Base-by-base conservation (phyloP, 2,888 invertebrate genomes). In the Cyaniris semiargus region DNA sequence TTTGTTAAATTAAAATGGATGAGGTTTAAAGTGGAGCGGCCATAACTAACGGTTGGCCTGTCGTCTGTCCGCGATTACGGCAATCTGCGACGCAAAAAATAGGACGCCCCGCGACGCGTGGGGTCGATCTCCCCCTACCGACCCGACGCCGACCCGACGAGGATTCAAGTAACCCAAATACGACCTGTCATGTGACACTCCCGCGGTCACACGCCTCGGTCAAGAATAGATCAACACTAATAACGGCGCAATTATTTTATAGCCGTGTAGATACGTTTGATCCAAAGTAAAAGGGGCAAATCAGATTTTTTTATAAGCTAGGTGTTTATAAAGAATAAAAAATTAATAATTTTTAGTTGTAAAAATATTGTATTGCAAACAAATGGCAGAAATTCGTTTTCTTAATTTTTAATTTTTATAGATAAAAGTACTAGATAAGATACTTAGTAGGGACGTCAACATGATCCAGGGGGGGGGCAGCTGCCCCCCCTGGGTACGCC, bases 1-100 rank as follows among this genome's bases (percentile, higher is more conserved):
- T 93, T 90, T 91, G 90, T 89, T 93, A 91, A 92, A 94, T 94
- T 94, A 93, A 90, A 93, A 94, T 93, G 91, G 92, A 94, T 92
- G 93, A 93, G 91, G 89, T 90, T 92, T 93, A 92, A 93, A 94
- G 92, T 94, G 93, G 93, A 88, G 89, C 90, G 89, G 87, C 88
- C 88, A 88, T 92, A 92, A 92, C 91, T 91, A 90, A 91, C 91
- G 86, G 92, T 91, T 91, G 90, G 86, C 86, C 88, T 85, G 89
- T 84, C 88, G 89, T 86, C 86, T 87, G 88, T 85, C 84, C 84
- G 84, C 88, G 87, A 88, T 89, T 87, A 88, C 85, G 85, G 83
- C 88, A 86, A 88, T 87, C 86, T 88, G 85, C 83, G 81, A 81
- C 83, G 83, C 84, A 86, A 84, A 85, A 90, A 89, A 89, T 89